Evolutionary conservation across 1,140 invertebrate genomes (phyloP).

Genomic region (Penaeus chinensis): DNA sequence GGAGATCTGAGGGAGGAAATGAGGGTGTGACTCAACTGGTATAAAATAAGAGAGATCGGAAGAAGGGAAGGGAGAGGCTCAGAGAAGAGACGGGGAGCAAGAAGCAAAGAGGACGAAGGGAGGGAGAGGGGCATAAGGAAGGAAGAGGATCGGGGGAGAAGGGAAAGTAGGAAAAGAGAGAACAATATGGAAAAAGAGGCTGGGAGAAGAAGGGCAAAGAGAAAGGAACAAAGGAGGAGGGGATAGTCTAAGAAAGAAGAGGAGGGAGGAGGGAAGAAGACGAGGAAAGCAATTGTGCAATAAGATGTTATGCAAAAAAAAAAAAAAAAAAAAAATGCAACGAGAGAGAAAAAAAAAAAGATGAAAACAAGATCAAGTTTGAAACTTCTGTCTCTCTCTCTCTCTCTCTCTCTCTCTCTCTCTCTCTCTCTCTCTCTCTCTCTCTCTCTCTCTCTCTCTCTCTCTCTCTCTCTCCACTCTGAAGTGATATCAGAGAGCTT

Average conservation of each 20-base stretch:
- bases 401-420: constrained; percentile 1
- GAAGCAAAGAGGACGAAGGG: not conserved
- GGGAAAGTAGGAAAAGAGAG: not conserved
- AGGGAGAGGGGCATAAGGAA: not conserved
- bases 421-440: not conserved
- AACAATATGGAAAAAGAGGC: not conserved
- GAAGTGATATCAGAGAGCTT: no score
- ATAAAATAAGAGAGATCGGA: not conserved
- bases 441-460: not conserved
- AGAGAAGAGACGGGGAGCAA: not conserved
- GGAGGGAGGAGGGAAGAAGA: not conserved
- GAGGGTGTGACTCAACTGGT: not conserved
- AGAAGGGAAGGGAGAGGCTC: not conserved
- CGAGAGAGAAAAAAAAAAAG: not conserved
- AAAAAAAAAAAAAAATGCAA: not conserved
- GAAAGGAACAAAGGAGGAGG: not conserved
- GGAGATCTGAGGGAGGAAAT: constrained; percentile 23
- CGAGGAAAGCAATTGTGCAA: no score
- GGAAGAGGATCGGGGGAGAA: not conserved
- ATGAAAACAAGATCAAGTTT: not conserved
- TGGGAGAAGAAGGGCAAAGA: not conserved
- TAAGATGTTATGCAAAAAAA: no score
- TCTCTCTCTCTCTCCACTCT: not conserved
- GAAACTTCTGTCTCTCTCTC: not conserved
- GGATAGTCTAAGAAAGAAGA: not conserved